Evolutionary conservation across 2,797 vertebrate genomes (phyloP).

Genomic region (Pangasius macronema): DNA sequence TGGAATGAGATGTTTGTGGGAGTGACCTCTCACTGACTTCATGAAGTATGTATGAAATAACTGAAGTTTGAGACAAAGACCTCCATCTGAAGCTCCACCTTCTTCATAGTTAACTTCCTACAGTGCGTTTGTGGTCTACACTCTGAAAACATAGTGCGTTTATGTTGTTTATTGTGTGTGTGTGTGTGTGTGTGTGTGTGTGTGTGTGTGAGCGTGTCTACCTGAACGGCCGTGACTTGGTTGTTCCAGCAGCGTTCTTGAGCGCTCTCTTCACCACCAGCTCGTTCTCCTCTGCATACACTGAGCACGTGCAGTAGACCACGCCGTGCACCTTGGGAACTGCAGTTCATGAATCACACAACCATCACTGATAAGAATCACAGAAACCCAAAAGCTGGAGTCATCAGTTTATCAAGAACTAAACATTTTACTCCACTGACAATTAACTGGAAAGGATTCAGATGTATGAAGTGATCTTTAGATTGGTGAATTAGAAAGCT

Average conservation of each 20-base stretch:
- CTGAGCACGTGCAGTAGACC: constrained; percentile 91
- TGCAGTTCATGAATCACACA: constrained; percentile 57
- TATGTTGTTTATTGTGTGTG: background rate
- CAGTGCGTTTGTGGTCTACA: background rate
- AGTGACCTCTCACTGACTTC: too few relatives aligned
- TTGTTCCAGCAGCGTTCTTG: constrained; percentile 69
- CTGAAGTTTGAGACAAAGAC: background rate
- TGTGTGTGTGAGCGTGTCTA: constrained; percentile 60
- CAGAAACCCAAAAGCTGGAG: background rate
- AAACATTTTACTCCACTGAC: background rate
- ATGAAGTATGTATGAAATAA: too few relatives aligned
- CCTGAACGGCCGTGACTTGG: constrained; percentile 83
- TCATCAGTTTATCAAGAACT: background rate
- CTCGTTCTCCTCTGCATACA: constrained; percentile 89
- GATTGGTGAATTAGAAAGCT: background rate
- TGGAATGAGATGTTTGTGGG: too few relatives aligned
- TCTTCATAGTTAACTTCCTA: background rate
- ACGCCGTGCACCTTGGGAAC: constrained; percentile 85
- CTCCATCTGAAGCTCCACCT: background rate
- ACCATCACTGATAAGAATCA: background rate
- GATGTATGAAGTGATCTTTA: background rate
- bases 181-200: constrained; percentile 23
- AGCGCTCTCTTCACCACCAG: constrained; percentile 82
- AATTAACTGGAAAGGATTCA: background rate
- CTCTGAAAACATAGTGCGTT: background rate